These are phyloP conservation scores for Amphiprion ocellaris DNA, from an alignment of 2,113 vertebrate species.

Conservation along the genomic window DNA sequence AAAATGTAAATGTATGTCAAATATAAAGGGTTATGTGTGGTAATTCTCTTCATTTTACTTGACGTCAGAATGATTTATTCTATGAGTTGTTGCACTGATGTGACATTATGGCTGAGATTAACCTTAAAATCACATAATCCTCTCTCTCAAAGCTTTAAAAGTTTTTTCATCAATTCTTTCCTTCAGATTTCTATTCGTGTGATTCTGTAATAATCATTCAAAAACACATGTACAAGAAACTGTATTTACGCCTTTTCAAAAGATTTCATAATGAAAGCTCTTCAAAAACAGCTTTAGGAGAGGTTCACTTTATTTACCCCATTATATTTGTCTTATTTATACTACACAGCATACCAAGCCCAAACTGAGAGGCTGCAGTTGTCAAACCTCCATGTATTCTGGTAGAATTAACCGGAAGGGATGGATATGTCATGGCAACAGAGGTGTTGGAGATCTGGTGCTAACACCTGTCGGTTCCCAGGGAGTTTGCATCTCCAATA, in stretches of 20 bases:
- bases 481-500: conserved; percentile 59
- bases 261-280: not conserved
- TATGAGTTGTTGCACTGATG: conserved; percentile 83
- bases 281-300: not conserved
- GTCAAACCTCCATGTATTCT: conserved; percentile 55
- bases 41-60: conserved; percentile 82
- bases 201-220: too few species aligned
- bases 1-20: conserved; percentile 38
- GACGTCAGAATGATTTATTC: conserved; percentile 89
- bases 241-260: too few species aligned
- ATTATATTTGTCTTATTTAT: conserved; percentile 25
- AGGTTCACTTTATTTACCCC: not conserved
- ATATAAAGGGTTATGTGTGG: conserved; percentile 44
- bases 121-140: conserved; percentile 87
- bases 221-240: too few species aligned
- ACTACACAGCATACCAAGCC: conserved; percentile 2
- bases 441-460: conserved; percentile 75
- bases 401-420: conserved; percentile 61
- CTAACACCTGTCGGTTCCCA: conserved; percentile 78
- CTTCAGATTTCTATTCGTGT: too few species aligned
- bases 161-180: too few species aligned
- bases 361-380: conserved; percentile 36
- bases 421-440: conserved; percentile 62
- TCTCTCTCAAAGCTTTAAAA: conserved; percentile 17
- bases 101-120: conserved; percentile 90